Evolutionary conservation across 2,888 invertebrate species (phyloP), one percentile per base, ranked within the genome.

Genomic region (Argyra leucocephala): DNA sequence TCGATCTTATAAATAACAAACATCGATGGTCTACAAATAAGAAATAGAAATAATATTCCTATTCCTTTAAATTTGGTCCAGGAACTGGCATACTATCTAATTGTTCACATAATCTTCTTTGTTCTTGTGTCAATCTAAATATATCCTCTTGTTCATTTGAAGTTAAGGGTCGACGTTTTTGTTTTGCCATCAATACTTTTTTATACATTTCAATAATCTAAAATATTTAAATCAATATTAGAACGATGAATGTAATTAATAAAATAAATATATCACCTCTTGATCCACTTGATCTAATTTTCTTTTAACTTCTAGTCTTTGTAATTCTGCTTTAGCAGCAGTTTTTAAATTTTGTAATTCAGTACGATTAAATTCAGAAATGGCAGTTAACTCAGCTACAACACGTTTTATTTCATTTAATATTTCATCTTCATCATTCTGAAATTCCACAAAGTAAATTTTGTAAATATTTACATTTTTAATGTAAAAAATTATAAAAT

Each of bases 361-460:
- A 26, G 83, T 83, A 69, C 88, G 84, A 76, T 96, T 96, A 75
- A 93, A 91, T 78, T 87, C 86, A 69, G 91, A 86, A 9, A 93
- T 84, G 23, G 87, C 85, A 63, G 85, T 83, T 22, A 93, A 79
- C 78, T 95, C 93, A 66, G 89, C 86, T 73, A 93, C 91, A 71
- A 94, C 93, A 73, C 90, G 86, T 74, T 91, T 90, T 18, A 96
- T 89, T 82, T 96, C 96, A 12, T 85, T 82, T 69, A 93, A 81
- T 73, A 96, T 91, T 79, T 96, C 96, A 80, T 94, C 93, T 73
- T 92, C 90, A 4, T 89, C 87, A 10, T 74, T 74, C 61, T 67
- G 12, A 6, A 36, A 61, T 60, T 22, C 10, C 2, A 26, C 37
- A 63, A 37, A 31, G 9, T n/a, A 12, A 37, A 23, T 21, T 22